phyloP scores from a whole-genome alignment of 2,113 vertebrate species.

The Gadus chalcogrammus region DNA sequence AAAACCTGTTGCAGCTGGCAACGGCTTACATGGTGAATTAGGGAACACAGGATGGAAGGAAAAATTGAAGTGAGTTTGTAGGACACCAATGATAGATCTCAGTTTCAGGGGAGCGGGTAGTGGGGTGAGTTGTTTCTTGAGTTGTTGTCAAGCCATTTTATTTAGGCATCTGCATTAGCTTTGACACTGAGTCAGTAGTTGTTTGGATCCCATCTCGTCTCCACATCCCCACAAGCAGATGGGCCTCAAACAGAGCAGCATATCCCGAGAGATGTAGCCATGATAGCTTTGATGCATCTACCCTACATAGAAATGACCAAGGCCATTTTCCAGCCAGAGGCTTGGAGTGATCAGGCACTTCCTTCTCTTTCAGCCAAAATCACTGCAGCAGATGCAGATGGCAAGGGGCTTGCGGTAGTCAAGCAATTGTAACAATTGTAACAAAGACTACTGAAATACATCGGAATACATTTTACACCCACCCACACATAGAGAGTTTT shows the following conservation, averaged over 20 bases:
- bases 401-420: too few species aligned
- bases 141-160: slow-evolving; percentile 5
- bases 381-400: slow-evolving; percentile 15
- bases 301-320: slow-evolving; percentile 44
- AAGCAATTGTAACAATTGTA: too few species aligned
- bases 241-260: slow-evolving; percentile 25
- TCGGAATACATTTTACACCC: too few species aligned
- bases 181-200: slow-evolving; percentile 23
- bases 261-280: slow-evolving; percentile 36
- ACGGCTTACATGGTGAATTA: too few species aligned
- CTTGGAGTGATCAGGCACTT: slow-evolving; percentile 6
- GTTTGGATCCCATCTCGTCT: slow-evolving; percentile 15
- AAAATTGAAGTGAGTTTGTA: too few species aligned
- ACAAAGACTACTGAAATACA: too few species aligned
- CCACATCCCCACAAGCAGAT: slow-evolving; percentile 38
- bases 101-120: too few species aligned
- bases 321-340: slow-evolving; percentile 35
- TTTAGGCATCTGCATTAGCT: slow-evolving; percentile 13
- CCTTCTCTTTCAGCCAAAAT: slow-evolving; percentile 17
- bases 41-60: too few species aligned
- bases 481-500: too few species aligned
- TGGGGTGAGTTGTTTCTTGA: too few species aligned
- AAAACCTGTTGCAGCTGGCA: too few species aligned
- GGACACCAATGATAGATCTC: too few species aligned
- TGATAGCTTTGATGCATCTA: slow-evolving; percentile 39